A percentile compares a stretch with the other conserved stretches of the same genome.
Evolutionary conservation across 2,113 vertebrate genomes (phyloP).

Genomic region (Lepisosteus oculatus): DNA sequence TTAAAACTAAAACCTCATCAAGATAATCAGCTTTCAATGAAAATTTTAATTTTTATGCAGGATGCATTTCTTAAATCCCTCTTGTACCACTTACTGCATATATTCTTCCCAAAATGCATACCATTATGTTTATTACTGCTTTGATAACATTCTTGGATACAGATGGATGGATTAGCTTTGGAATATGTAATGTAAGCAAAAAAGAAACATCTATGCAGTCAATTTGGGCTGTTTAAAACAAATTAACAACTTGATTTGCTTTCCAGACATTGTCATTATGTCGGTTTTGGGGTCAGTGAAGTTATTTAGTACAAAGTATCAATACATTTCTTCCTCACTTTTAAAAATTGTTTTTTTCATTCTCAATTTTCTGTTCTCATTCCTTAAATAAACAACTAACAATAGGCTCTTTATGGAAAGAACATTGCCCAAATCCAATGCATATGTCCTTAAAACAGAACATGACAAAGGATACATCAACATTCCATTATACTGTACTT

Average conservation of each 20-base stretch:
- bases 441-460: too few species aligned
- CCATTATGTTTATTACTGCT: not conserved
- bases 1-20: not conserved
- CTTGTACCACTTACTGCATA: not conserved
- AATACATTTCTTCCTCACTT: too few species aligned
- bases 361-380: too few species aligned
- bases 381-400: too few species aligned
- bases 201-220: not conserved
- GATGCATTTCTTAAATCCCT: slow-evolving; percentile 1
- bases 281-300: too few species aligned
- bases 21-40: not conserved
- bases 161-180: not conserved
- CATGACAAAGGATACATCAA: too few species aligned
- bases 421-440: too few species aligned
- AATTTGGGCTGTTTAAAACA: not conserved
- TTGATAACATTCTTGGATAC: not conserved
- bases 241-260: not conserved
- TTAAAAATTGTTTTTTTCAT: too few species aligned
- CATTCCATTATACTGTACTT: too few species aligned
- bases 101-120: not conserved
- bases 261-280: too few species aligned
- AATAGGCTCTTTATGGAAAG: too few species aligned
- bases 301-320: too few species aligned
- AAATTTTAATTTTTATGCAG: not conserved
- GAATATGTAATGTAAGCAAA: not conserved